Base-by-base conservation (phyloP, 2,888 invertebrate genomes). In the Trichogramma evanescens region DNA sequence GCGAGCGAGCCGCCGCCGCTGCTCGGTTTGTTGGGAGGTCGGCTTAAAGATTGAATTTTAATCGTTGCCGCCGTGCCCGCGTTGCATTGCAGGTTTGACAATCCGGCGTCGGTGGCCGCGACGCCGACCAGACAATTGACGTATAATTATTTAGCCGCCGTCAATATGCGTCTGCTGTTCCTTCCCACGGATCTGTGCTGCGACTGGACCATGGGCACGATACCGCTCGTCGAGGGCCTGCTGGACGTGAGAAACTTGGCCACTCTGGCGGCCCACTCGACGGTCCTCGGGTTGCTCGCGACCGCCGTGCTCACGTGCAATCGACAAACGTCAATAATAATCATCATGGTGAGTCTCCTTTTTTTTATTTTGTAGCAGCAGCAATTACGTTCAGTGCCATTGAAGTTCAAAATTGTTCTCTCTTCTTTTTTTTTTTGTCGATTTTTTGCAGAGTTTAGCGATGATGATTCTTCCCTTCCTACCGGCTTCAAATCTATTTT, bases 191-290 rank as follows among this genome's bases (percentile, higher is more conserved):
- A 91, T 68, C 83, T 97, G 59, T 96, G 96, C 80, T 96, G 96
- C 79, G 97, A 97, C 81, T 97, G 96, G 96, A 97, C 96, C 51
- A 97, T 97, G 97, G 96, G 93, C 56, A 94, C 94, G 6, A 88
- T 97, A 60, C 91, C 95, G 0, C 79, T 97, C 58, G 82, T 97
- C 52, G 86, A 88, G 68, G 86, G 89, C 45, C 83, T 93, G 75
- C 73, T 83, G 5, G 97, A 97, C 79, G 79, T 83, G 0, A 83
- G 96, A 49, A 95, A 95, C 80, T 66, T 94, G 52, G 86, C 87
- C 10, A 95, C 95, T 0, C 54, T 93, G 39, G 80, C 82, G 0
- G 83, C 90, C 48, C 89, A 89, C 69, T 75, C 80, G 1, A 82
- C 82, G 43, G 79, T 90, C 41, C 74, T 86, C 44, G 80, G 83